Percentiles rank a stretch among this genome's conserved stretches.
Evolutionary conservation across 2,888 invertebrate genomes (phyloP).

Genomic region (Spatulosminthurus flaviceps): DNA sequence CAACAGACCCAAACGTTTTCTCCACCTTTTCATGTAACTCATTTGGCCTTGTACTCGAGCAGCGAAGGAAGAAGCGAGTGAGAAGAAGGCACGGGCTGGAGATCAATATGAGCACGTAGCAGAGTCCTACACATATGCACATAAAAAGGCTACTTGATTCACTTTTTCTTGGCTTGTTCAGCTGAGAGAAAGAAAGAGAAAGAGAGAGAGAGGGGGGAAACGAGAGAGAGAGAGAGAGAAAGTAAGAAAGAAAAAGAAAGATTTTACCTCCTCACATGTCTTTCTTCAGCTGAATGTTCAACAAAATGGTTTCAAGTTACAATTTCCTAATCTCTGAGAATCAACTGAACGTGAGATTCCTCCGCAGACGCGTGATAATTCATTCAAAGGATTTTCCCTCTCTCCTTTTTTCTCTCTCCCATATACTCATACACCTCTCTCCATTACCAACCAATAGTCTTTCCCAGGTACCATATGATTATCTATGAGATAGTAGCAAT

Average conservation of each 20-base stretch:
- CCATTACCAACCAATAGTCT: not conserved
- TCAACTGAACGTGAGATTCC: constrained; percentile 40
- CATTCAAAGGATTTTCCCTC: constrained; percentile 34
- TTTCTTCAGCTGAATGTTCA: constrained; percentile 18
- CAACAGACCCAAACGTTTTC: not conserved
- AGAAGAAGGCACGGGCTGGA: not conserved
- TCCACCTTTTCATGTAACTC: not conserved
- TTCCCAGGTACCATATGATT: not conserved
- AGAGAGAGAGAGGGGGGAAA: not conserved
- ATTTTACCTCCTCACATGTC: constrained; percentile 6
- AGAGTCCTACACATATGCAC: not conserved
- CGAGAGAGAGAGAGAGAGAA: not conserved
- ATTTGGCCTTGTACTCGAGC: not conserved
- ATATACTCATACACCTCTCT: not conserved
- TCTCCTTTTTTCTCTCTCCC: too few species aligned
- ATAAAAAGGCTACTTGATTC: constrained; percentile 8
- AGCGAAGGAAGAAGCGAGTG: not conserved
- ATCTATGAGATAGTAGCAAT: not conserved
- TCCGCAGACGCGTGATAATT: constrained; percentile 34
- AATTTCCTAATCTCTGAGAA: constrained; percentile 41
- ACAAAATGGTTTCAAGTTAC: constrained; percentile 37
- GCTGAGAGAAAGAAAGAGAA: not conserved
- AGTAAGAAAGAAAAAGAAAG: not conserved
- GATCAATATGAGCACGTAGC: not conserved
- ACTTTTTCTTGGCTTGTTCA: not conserved